Conservation (phyloP, 2,888 invertebrate genomes). For the Caenorhabditis auriculariae region DNA sequence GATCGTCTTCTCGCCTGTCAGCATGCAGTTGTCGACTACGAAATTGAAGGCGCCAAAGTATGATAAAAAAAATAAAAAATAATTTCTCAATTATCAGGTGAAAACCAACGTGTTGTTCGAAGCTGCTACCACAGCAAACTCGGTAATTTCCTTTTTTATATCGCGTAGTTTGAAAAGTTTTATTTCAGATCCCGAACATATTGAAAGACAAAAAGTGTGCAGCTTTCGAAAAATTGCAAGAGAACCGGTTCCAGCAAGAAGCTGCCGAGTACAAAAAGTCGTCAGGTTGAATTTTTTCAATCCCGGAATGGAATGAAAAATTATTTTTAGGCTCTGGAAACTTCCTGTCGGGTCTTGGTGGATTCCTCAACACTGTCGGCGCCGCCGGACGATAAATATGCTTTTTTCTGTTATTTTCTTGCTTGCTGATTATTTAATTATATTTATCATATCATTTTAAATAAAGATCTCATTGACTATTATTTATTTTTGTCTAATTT, state of each 20-base stretch:
- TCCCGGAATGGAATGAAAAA: constrained; percentile 35
- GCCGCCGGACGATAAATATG: too few species aligned
- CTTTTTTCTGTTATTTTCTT: too few species aligned
- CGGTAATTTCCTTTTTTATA: constrained; percentile 18
- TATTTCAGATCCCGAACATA: constrained; percentile 58
- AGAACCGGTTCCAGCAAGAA: constrained; percentile 60
- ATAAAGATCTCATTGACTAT: too few species aligned
- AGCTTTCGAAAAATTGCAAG: constrained; percentile 60
- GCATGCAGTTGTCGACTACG: constrained; percentile 62
- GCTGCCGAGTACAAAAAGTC: constrained; percentile 52
- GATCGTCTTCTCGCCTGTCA: constrained; percentile 61
- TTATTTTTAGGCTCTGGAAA: constrained; percentile 44
- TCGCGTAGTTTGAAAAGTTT: neutral
- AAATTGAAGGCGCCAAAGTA: constrained; percentile 60
- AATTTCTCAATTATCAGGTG: constrained; percentile 24
- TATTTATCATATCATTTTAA: constrained; percentile 2
- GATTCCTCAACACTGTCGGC: constrained; percentile 39
- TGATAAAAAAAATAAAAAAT: neutral
- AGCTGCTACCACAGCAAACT: constrained; percentile 61
- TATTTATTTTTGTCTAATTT: neutral
- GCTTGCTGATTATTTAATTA: neutral
- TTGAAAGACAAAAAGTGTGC: constrained; percentile 62
- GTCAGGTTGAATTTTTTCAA: constrained; percentile 40
- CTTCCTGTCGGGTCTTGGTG: constrained; percentile 38
- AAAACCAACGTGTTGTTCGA: constrained; percentile 62